Evolutionary conservation across 2,113 vertebrate genomes (phyloP), one percentile per base, ranked within the genome.

Genomic region (Loxodonta africana): DNA sequence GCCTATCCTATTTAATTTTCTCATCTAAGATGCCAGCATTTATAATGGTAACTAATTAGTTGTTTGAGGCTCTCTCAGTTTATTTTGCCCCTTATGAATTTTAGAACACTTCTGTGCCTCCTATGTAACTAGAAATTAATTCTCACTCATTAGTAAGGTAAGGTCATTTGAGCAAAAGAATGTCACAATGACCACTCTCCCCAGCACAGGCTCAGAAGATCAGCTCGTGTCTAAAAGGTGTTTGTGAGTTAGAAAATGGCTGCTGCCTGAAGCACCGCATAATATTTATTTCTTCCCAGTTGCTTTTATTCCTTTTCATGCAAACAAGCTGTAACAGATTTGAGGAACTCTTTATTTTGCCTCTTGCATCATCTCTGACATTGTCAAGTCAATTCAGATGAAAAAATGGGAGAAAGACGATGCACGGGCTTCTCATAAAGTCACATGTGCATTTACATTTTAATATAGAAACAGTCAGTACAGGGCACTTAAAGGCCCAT

Each of bases 321-420:
- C 85, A 95, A 94, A 96, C 41, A 95, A 84, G 71, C 89, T 94
- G 17, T 57, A 94, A 65, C 74, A 23, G 78, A 60, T n/a, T 94
- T 92, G 89, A 71, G 82, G 76, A 88, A 92, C 57, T 62, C 74
- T 92, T n/a, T 84, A 80, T 86, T 96, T 96, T 85, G 60, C 51
- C n/a, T 96, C 93, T 95, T 87, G 89, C 63, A 92, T 95, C 95
- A 88, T 88, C 57, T 69, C 25, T 62, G 63, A 95, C 51, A 85
- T 25, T 97, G 84, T 93, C 92, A 95, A 87, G 87, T 95, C 91
- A 97, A 90, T 85, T 92, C 71, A 81, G 88, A 90, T n/a, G 60
- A 80, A 95, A 97, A 96, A 62, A 76, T 5, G 0, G 60, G 77
- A 83, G 65, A 67, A 95, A 92, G 80, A 73, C 21, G 71, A 81